Percentiles rank a stretch among this genome's conserved stretches.
These are phyloP conservation scores for Bembecia ichneumoniformis DNA, from an alignment of 2,888 invertebrate genomes.

Conservation along the genomic window DNA sequence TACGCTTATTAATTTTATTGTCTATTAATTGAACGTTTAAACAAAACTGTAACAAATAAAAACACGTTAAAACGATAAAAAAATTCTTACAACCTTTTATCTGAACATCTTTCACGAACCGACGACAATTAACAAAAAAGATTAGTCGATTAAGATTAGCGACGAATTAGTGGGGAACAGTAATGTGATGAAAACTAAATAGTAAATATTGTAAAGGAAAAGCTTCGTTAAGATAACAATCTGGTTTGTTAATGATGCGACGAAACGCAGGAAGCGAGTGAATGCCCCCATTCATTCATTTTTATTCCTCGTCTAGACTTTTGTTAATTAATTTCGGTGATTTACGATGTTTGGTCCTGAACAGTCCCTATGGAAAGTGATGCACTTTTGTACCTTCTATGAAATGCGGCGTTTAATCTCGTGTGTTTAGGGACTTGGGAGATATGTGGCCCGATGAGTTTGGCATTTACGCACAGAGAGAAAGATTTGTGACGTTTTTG, in stretches of 20 bases:
- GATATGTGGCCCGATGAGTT: too few relatives aligned
- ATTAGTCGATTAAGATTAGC: background rate
- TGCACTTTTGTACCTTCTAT: too few relatives aligned
- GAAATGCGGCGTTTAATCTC: too few relatives aligned
- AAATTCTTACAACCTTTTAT: background rate
- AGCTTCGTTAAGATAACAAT: background rate
- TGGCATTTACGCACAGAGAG: too few relatives aligned
- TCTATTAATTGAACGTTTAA: too few relatives aligned
- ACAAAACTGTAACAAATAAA: too few relatives aligned
- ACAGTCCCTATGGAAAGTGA: too few relatives aligned
- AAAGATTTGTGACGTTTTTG: too few relatives aligned
- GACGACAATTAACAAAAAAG: background rate
- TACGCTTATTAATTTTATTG: too few relatives aligned
- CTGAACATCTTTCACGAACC: background rate
- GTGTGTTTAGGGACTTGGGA: too few relatives aligned
- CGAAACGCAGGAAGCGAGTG: background rate
- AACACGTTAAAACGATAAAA: too few relatives aligned
- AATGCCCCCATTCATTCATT: background rate
- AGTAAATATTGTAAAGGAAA: background rate
- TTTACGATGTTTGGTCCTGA: background rate
- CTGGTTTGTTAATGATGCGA: background rate
- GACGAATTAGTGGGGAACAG: background rate
- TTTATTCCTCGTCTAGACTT: background rate
- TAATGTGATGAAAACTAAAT: background rate
- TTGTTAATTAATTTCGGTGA: background rate